Evolutionary conservation across 30 jellyfish, hydroid and myxozoan species (phyloP), one percentile per base, ranked within the genome.

Genomic region (Catostylus mosaicus): DNA sequence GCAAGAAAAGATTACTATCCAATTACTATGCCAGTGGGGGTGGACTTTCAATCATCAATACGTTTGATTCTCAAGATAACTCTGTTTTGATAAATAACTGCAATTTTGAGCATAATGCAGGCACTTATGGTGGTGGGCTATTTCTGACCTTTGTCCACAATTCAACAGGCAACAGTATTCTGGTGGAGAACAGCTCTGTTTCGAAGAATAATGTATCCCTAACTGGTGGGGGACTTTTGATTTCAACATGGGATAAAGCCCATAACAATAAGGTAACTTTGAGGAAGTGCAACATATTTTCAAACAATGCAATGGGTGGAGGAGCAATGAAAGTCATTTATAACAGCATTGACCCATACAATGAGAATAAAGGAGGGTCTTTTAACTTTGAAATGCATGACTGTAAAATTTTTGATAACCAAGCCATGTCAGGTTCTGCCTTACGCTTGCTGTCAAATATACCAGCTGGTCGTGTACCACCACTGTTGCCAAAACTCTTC

Each of bases 1-100:
- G 69, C 30, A 63, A 73, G 64, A 40, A 19, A 30, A 74, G 89
- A 50, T 11, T 85, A 32, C 30, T 85, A n/a, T 73, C 95, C 63
- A 85, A 85, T 48, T 85, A 85, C 76, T 85, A 71, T 75, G 86
- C 95, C 37, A 67, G 80, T 62, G 95, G 95, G 11, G 95, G 95
- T 26, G 95, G 95, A n/a, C 74, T 85, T 24, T 30, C 83, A 29
- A 47, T 85, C 2, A 32, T 85, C 63, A 87, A 85, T 74, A 77
- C 88, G 10, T 85, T 85, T 65, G 63, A 75, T 52, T 56, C 88
- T 1, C 11, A 45, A 1, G 46, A 40, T n/a, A 85, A 85, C 75
- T 37, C 43, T 51, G 95, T 74, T 6, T 24, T 23, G n/a, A 62
- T 85, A 14, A 66, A 46, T 38, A 45, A 74, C 45, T 72, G 88